Evolutionary conservation across 2,797 vertebrate genomes (phyloP).

Genomic region (Simalia tracyae): DNA sequence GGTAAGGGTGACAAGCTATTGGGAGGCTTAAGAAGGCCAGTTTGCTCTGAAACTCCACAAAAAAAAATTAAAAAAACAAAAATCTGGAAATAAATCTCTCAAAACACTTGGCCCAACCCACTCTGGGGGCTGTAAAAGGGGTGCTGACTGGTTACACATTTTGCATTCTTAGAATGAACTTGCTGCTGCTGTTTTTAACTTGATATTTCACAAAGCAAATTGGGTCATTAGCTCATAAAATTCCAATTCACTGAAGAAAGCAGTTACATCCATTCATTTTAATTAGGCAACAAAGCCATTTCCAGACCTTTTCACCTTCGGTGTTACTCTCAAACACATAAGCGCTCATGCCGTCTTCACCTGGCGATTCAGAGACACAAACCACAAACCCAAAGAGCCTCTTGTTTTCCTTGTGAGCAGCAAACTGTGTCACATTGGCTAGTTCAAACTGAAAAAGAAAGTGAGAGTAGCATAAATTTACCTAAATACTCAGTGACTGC

Average conservation of each 20-base stretch:
- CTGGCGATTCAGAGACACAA: constrained; percentile 75
- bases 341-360: constrained; percentile 82
- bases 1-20: background rate
- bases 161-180: background rate
- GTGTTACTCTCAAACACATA: constrained; percentile 98
- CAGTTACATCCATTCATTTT: background rate
- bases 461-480: background rate
- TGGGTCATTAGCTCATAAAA: background rate
- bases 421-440: constrained; percentile 86
- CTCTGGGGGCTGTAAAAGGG: background rate
- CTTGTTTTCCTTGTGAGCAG: constrained; percentile 93
- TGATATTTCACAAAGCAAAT: background rate
- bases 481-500: background rate
- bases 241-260: background rate
- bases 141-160: background rate
- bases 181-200: background rate
- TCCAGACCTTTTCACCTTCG: constrained; percentile 92
- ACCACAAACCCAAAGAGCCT: constrained; percentile 93
- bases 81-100: background rate
- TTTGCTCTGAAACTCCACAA: background rate
- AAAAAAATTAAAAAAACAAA: background rate
- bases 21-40: background rate
- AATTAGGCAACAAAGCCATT: constrained; percentile 1
- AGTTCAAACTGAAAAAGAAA: constrained; percentile 85
- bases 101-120: background rate